phyloP scores from a whole-genome alignment of 2,797 vertebrate species.

The Myripristis jacobus region DNA sequence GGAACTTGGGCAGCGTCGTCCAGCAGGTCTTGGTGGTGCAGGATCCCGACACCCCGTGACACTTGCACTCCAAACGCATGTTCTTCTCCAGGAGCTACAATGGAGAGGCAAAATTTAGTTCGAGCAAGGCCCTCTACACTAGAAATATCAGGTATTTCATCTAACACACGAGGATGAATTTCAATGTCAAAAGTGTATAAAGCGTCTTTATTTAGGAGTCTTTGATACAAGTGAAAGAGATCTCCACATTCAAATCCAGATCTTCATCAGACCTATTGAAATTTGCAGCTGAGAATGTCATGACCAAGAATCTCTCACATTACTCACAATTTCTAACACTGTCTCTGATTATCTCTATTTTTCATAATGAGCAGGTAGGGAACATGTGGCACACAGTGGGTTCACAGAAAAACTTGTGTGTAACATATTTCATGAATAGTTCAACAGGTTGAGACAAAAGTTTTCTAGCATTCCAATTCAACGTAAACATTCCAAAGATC shows the following conservation, averaged over 20 bases:
- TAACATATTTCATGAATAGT: conserved; percentile 75
- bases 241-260: too few species aligned
- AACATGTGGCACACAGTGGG: background rate
- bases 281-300: too few species aligned
- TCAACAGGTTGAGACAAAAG: conserved; percentile 85
- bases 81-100: conserved; percentile 91
- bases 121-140: background rate
- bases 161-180: background rate
- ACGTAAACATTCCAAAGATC: conserved; percentile 78
- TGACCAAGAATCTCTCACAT: background rate
- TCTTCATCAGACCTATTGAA: too few species aligned
- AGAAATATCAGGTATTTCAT: too few species aligned
- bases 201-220: too few species aligned
- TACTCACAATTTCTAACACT: background rate
- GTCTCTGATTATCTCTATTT: conserved; percentile 34
- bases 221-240: too few species aligned
- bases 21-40: conserved; percentile 99
- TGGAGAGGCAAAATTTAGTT: background rate
- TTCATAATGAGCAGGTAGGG: conserved; percentile 25
- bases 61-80: conserved; percentile 97
- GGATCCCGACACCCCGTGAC: conserved; percentile 95
- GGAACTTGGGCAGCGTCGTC: conserved; percentile 96
- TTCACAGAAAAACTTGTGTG: conserved; percentile 46
- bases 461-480: conserved; percentile 81
- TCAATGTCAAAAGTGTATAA: background rate